phyloP scores from a whole-genome alignment of 1,140 invertebrate species.

The Campoletis sonorensis region DNA sequence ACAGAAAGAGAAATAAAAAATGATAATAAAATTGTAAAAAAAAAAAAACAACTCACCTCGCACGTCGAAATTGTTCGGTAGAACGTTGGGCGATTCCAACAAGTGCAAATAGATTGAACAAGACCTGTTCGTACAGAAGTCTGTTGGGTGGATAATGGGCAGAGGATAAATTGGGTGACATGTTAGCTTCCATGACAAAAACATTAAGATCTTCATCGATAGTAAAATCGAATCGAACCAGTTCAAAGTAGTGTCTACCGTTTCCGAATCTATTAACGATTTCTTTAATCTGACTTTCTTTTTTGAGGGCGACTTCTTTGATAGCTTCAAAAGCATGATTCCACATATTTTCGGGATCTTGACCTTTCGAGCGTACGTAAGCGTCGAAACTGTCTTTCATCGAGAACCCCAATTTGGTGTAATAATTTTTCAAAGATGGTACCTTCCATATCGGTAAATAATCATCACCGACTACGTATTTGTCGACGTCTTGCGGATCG shows the following conservation, averaged over 20 bases:
- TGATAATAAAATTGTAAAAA: background rate
- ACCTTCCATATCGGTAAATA: slow-evolving; percentile 97
- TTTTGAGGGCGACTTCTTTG: slow-evolving; percentile 83
- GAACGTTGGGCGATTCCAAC: slow-evolving; percentile 84
- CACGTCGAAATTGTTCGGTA: slow-evolving; percentile 65
- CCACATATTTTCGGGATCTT: slow-evolving; percentile 88
- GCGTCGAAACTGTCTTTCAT: slow-evolving; percentile 94
- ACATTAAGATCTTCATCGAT: slow-evolving; percentile 93
- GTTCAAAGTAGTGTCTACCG: slow-evolving; percentile 91
- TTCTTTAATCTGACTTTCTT: slow-evolving; percentile 83
- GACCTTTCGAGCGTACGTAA: slow-evolving; percentile 83
- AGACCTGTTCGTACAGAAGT: slow-evolving; percentile 93
- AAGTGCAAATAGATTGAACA: slow-evolving; percentile 90
- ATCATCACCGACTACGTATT: slow-evolving; percentile 97
- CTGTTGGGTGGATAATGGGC: slow-evolving; percentile 93
- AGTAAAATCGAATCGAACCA: slow-evolving; percentile 95
- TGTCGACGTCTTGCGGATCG: slow-evolving; percentile 86
- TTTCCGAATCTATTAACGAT: slow-evolving; percentile 73
- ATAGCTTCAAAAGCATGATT: slow-evolving; percentile 88
- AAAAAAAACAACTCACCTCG: slow-evolving; percentile 66
- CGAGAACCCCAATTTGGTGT: slow-evolving; percentile 85
- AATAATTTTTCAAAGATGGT: slow-evolving; percentile 88
- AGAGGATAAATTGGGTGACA: slow-evolving; percentile 98
- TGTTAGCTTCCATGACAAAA: slow-evolving; percentile 96
- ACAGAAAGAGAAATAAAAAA: too few species aligned